Evolutionary conservation across 2,888 invertebrate genomes (phyloP).

Genomic region (Synanthedon formicaeformis): DNA sequence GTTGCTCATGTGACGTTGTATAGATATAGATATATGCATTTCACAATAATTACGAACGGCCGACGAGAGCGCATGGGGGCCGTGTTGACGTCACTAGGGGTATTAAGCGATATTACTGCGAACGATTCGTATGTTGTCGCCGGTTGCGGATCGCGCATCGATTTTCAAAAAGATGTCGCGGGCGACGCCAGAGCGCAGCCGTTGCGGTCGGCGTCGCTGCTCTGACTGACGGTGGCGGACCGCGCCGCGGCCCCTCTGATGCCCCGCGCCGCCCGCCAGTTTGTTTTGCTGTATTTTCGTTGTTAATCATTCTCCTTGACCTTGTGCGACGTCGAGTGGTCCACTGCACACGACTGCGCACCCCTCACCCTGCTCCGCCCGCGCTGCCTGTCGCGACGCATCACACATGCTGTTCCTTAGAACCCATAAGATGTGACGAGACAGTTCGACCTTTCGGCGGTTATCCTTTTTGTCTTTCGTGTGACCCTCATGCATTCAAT

Average conservation of each 20-base stretch:
- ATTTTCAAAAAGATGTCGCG: slow-evolving; percentile 58
- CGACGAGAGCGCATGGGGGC: slow-evolving; percentile 31
- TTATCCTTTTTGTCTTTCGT: not conserved
- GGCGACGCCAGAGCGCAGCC: slow-evolving; percentile 50
- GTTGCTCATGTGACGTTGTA: not conserved
- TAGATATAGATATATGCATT: not conserved
- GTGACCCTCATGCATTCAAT: too few species aligned
- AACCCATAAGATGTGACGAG: not conserved
- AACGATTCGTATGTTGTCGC: slow-evolving; percentile 40
- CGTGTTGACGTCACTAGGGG: slow-evolving; percentile 35
- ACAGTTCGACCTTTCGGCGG: not conserved
- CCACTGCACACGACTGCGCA: slow-evolving; percentile 68
- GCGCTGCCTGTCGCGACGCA: slow-evolving; percentile 35
- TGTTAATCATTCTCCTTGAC: slow-evolving; percentile 73
- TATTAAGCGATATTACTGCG: slow-evolving; percentile 39
- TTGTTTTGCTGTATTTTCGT: slow-evolving; percentile 71
- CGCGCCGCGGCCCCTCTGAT: slow-evolving; percentile 35
- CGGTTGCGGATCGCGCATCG: slow-evolving; percentile 65
- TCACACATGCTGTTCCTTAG: slow-evolving; percentile 48
- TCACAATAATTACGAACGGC: slow-evolving; percentile 26
- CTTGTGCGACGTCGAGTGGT: slow-evolving; percentile 69
- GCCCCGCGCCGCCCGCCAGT: slow-evolving; percentile 54
- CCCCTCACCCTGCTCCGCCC: slow-evolving; percentile 55
- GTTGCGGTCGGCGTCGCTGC: slow-evolving; percentile 58
- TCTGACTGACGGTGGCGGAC: slow-evolving; percentile 58